Percentiles rank a stretch among this genome's conserved stretches.
Evolutionary conservation across 2,888 invertebrate genomes (phyloP).

Genomic region (Trimorus sp.): DNA sequence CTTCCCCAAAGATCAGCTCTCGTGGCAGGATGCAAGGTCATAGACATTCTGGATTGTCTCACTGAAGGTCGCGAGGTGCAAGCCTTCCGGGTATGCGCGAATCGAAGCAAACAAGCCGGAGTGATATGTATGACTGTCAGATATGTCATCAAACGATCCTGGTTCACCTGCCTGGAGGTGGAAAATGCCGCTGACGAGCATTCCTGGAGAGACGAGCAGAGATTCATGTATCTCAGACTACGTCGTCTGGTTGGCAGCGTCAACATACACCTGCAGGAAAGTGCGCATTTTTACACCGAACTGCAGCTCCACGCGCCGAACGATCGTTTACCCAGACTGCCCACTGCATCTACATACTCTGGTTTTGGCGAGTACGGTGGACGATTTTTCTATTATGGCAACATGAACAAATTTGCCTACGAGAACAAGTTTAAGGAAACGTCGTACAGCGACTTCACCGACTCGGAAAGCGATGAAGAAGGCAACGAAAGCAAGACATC

Average conservation of each 20-base stretch:
- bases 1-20: constrained; percentile 72
- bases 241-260: constrained; percentile 77
- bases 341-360: constrained; percentile 76
- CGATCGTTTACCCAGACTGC: constrained; percentile 66
- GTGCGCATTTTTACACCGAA: constrained; percentile 74
- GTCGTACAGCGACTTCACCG: constrained; percentile 44
- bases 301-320: constrained; percentile 63
- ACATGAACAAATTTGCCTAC: constrained; percentile 79
- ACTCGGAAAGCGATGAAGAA: constrained; percentile 62
- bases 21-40: constrained; percentile 78
- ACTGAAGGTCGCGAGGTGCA: constrained; percentile 76
- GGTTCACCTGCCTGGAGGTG: constrained; percentile 78
- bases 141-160: constrained; percentile 77
- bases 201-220: constrained; percentile 78
- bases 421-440: constrained; percentile 72
- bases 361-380: constrained; percentile 79
- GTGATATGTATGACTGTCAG: constrained; percentile 75
- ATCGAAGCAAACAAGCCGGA: constrained; percentile 58
- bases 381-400: constrained; percentile 78
- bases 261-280: constrained; percentile 76
- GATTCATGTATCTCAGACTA: constrained; percentile 79
- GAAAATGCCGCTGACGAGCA: constrained; percentile 71
- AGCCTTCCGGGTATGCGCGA: constrained; percentile 71
- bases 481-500: constrained; percentile 54
- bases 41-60: constrained; percentile 78